Evolutionary conservation across 1,140 invertebrate species (phyloP).

Genomic region (Adelges cooleyi): DNA sequence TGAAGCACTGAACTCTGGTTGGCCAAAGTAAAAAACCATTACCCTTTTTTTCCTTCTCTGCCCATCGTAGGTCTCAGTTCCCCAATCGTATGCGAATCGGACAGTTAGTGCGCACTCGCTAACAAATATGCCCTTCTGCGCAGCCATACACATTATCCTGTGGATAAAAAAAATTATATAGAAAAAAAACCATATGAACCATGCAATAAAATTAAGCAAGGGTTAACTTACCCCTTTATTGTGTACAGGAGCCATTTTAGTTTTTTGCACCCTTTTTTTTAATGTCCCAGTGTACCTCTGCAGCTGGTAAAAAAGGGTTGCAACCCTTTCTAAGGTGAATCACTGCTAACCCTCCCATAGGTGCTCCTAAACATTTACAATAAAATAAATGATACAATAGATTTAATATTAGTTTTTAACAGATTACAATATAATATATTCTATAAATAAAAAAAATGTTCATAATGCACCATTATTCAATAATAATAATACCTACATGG

Average conservation of each 20-base stretch:
- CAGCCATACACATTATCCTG: background rate
- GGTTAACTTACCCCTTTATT: conserved; percentile 18
- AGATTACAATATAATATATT: no score
- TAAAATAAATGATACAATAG: background rate
- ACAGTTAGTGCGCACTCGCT: conserved; percentile 10
- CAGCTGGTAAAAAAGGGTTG: conserved; percentile 23
- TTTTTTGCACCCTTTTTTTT: conserved; percentile 19
- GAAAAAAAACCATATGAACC: background rate
- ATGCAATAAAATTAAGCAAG: conserved; percentile 1
- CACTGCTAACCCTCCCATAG: background rate
- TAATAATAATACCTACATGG: no score
- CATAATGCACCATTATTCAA: no score
- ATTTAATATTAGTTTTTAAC: no score
- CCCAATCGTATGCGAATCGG: conserved; percentile 24
- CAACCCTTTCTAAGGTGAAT: conserved; percentile 10
- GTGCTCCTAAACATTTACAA: background rate
- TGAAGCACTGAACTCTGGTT: conserved; percentile 15
- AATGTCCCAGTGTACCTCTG: background rate
- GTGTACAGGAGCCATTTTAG: conserved; percentile 7
- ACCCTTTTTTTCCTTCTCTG: conserved; percentile 18
- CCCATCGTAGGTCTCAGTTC: background rate
- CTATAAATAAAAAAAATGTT: no score
- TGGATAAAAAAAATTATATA: conserved; percentile 20
- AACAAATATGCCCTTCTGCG: background rate
- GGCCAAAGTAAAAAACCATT: conserved; percentile 17